Base-by-base conservation (phyloP, 2,797 vertebrate genomes). In the Rhinogobio ventralis region DNA sequence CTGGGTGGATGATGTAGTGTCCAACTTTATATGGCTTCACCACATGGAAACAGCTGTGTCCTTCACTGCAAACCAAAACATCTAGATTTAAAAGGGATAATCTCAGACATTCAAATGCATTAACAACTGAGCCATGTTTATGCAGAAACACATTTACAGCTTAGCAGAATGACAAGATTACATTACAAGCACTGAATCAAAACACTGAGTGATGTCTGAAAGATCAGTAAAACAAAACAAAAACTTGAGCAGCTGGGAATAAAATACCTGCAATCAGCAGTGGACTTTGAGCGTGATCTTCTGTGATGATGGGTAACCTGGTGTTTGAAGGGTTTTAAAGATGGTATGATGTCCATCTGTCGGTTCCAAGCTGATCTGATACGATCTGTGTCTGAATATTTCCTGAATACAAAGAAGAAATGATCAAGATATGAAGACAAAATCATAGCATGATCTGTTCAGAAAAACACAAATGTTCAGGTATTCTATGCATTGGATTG, bases 31-130 rank as follows among this genome's bases (percentile, higher is more conserved):
- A 93, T 53, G 93, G 90, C 85, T 94, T 95, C 81, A 96, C 94
- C 88, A 95, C 92, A 23, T 94, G 93, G 88, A 96, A 96, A 88
- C 95, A 96, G 92, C 94, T 95, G 92, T 93, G 92, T 87, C 94
- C 92, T 67, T 91, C 90, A 23, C 94, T 95, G 93, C 77, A 77
- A 89, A 90, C 83, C 83, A 89, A 76, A 88, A 85, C 68, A 68
- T 78, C 25, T 77, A 23, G 25, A 74, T 79, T 83, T 82, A 73
- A 79, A 67, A 62, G 4, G 7, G 14, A 72, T 28, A 1, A 55
- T 76, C 23, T 36, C 30, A 81, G 11, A 67, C 45, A 53, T 72
- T 72, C 15, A 53, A 6, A 75, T n/a, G 45, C 5, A 81, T 36
- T 42, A 39, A 20, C 55, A 55, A 9, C 64, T 53, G 42, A 49